A percentile compares a stretch with the other conserved stretches of the same genome.
Conservation (phyloP, 2,113 vertebrate species). For the Oreochromis tanganicae region DNA sequence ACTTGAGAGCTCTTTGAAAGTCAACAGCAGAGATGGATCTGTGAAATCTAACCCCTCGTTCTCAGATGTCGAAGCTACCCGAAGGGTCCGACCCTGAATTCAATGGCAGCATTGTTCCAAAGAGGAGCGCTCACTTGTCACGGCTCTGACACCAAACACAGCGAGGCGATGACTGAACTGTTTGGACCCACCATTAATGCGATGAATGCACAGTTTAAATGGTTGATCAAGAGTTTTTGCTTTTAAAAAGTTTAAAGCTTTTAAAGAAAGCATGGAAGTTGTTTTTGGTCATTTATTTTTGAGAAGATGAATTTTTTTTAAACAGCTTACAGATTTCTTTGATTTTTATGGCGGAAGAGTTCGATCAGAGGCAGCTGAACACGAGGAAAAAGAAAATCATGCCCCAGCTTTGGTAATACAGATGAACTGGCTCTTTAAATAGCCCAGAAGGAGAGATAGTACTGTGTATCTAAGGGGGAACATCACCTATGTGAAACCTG, state of each 20-base stretch:
- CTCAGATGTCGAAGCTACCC: conserved; percentile 39
- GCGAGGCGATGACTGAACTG: background rate
- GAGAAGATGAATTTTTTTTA: background rate
- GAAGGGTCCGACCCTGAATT: background rate
- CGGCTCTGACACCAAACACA: background rate
- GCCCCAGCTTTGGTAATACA: background rate
- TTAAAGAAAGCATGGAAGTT: background rate
- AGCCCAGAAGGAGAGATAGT: background rate
- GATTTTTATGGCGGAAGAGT: background rate
- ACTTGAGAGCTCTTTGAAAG: background rate
- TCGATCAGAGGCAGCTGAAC: background rate
- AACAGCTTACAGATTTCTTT: background rate
- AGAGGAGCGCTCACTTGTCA: background rate
- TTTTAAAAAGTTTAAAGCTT: background rate
- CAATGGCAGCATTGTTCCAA: conserved; percentile 29
- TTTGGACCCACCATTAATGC: background rate
- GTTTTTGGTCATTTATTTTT: background rate
- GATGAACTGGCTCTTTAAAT: background rate
- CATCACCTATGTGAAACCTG: background rate
- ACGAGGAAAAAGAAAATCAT: background rate
- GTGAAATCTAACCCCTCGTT: conserved; percentile 29
- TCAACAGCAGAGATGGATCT: background rate
- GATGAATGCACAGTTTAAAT: background rate
- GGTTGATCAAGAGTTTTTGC: background rate
- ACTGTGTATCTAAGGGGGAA: background rate